Conservation (phyloP, 2,113 vertebrate genomes). For the Dicrurus megarhynchus region DNA sequence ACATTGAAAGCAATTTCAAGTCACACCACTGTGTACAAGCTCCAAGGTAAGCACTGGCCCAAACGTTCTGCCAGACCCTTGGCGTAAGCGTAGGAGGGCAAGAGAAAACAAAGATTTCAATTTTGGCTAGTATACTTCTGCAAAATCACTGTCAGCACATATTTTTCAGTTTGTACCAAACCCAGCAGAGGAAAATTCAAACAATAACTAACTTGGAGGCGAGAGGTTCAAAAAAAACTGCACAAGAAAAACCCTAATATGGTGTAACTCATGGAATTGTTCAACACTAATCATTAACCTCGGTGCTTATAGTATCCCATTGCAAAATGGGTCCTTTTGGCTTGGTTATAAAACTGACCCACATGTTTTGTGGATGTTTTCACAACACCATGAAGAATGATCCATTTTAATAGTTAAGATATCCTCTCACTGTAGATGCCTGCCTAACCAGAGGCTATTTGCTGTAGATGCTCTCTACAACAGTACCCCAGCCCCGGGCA, state of each 20-base stretch:
- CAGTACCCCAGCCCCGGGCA: accelerated
- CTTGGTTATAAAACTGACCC: neutral
- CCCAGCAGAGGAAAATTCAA: neutral
- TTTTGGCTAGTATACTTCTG: neutral
- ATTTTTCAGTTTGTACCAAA: neutral
- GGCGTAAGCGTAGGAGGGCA: neutral
- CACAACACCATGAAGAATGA: neutral
- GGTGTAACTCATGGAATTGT: neutral
- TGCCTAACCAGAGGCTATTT: neutral
- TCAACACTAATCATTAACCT: neutral
- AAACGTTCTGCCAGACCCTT: neutral
- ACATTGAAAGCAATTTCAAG: neutral
- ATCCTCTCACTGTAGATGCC: neutral
- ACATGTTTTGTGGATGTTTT: neutral
- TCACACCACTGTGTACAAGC: accelerated
- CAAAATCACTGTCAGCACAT: neutral
- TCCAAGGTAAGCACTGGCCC: neutral
- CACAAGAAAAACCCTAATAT: neutral
- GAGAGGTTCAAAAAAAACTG: neutral
- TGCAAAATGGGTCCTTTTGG: neutral
- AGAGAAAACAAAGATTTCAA: neutral
- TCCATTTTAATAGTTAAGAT: neutral
- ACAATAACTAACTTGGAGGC: neutral
- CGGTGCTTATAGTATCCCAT: neutral
- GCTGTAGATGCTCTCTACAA: neutral